These are phyloP conservation scores for Agrilus biguttatus DNA, from an alignment of 2,888 invertebrate species.

Conservation along the genomic window DNA sequence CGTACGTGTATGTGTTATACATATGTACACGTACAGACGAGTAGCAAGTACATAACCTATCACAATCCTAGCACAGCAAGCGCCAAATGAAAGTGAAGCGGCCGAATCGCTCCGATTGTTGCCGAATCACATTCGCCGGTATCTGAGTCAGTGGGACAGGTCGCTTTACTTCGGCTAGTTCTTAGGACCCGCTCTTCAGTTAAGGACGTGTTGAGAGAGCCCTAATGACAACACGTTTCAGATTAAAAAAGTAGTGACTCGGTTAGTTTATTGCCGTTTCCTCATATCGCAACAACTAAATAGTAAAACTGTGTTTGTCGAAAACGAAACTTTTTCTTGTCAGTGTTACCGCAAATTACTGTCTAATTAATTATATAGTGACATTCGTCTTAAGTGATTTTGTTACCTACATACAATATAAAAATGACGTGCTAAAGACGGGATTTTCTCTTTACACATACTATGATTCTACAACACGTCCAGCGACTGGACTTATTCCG, in stretches of 20 bases:
- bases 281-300: too few relatives aligned
- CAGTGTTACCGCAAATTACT: too few relatives aligned
- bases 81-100: constrained; percentile 33
- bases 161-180: constrained; percentile 28
- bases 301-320: too few relatives aligned
- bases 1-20: too few relatives aligned
- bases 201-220: constrained; percentile 7
- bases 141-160: constrained; percentile 53
- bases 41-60: constrained; percentile 25
- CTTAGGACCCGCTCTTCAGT: constrained; percentile 34
- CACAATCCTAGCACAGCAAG: constrained; percentile 20
- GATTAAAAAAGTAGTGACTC: too few relatives aligned
- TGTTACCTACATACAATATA: too few relatives aligned
- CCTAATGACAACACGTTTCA: not conserved
- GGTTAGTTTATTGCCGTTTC: too few relatives aligned
- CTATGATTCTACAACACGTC: constrained; percentile 24
- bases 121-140: constrained; percentile 26
- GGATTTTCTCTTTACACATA: not conserved
- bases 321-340: too few relatives aligned
- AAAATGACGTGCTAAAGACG: too few relatives aligned
- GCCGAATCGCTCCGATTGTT: constrained; percentile 27
- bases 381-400: too few relatives aligned
- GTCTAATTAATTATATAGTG: too few relatives aligned
- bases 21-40: not conserved
- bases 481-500: constrained; percentile 12